Conservation (phyloP, 2,888 invertebrate genomes). For the Erpobdella octoculata region DNA sequence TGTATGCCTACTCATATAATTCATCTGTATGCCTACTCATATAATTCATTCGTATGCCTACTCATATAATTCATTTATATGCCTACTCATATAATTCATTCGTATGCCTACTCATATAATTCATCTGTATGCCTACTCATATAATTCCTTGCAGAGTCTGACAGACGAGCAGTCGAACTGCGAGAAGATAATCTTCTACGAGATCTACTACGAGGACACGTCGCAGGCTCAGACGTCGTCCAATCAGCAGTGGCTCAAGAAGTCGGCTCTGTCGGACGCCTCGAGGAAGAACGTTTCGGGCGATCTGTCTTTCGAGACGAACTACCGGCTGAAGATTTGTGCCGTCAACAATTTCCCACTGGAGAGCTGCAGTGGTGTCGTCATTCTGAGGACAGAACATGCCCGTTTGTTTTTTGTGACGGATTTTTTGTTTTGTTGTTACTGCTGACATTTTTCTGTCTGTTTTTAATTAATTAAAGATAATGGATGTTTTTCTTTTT, state of each 20-base stretch:
- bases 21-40: too few relatives aligned
- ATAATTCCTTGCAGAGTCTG: conserved; percentile 8
- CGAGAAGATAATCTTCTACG: conserved; percentile 4
- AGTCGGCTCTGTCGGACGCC: background rate
- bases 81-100: too few relatives aligned
- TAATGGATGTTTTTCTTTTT: background rate
- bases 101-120: too few relatives aligned
- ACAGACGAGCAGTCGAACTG: background rate
- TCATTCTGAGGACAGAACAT: background rate
- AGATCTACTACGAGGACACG: conserved; percentile 12
- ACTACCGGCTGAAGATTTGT: background rate
- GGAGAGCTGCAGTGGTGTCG: background rate
- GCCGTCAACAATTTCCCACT: conserved; percentile 8
- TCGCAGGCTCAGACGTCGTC: background rate
- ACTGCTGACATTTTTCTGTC: background rate
- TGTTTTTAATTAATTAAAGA: background rate
- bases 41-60: too few relatives aligned
- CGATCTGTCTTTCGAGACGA: background rate
- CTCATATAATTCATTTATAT: too few relatives aligned
- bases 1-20: too few relatives aligned
- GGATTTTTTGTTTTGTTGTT: background rate
- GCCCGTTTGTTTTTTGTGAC: background rate
- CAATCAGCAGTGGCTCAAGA: conserved; percentile 7
- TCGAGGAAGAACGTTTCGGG: background rate
- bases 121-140: too few relatives aligned